Evolutionary conservation across 2,113 vertebrate species (phyloP), one percentile per base, ranked within the genome.

Genomic region (Phodopus roborovskii): DNA sequence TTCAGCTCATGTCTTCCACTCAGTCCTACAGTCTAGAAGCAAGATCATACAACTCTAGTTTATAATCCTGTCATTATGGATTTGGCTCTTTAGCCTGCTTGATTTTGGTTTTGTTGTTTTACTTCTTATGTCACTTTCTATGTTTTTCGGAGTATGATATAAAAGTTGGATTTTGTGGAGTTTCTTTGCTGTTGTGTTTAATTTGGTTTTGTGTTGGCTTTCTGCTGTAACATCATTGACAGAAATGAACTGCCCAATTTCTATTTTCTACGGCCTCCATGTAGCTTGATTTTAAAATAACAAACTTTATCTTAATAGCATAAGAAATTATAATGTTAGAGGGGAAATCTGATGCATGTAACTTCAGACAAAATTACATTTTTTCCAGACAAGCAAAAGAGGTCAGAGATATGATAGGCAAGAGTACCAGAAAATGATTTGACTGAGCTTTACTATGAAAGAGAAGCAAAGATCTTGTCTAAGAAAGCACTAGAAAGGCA

Each of bases 201-300:
- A 17, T 33, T 78, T 50, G 53, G 48, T 6, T 53, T 77, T 50
- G 1, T 74, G 83, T 95, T 85, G 13, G 15, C 53, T 95, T 96
- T 89, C 60, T 82, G 39, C 33, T 77, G 19, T 26, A 58, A 16
- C 16, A 22, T 75, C 82, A 84, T n/a, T 58, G 19, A 50, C 56
- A 88, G 70, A 88, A 85, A 28, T n/a, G 30, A 12, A 94, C 58
- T 90, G 87, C 62, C 81, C 91, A 84, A 87, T 92, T 95, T 42
- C 5, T 92, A 8, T 24, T 94, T 26, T 84, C 19, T 60, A 77
- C 7, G 56, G 45, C 84, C 10, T 68, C 90, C 15, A 19, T 53
- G 4, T 81, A 92, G 19, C 90, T 94, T 91, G 26, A 22, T 83
- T 93, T 26, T 13, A 88, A 78, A 93, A 50, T 24, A 45, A 70